Percentiles rank a stretch among this genome's conserved stretches.
These are phyloP conservation scores for Caenorhabditis imperialis DNA, from an alignment of 2,888 invertebrate genomes.

Conservation along the genomic window DNA sequence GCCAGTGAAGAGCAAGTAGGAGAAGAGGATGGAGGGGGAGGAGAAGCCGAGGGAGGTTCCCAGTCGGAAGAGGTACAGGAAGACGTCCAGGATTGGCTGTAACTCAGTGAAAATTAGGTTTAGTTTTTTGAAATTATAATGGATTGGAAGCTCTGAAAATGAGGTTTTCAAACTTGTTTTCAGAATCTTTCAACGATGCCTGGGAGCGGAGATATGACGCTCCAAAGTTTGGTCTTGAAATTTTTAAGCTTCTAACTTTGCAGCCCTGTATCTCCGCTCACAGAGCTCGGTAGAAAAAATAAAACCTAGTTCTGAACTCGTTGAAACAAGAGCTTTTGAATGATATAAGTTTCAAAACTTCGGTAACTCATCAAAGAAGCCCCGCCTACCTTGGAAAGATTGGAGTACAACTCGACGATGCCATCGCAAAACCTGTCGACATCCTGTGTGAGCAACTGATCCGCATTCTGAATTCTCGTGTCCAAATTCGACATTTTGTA, in stretches of 20 bases:
- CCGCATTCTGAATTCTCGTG: slow-evolving; percentile 93
- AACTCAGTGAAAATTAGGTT: no score
- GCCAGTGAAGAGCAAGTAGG: slow-evolving; percentile 90
- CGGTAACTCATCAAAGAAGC: no score
- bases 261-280: no score
- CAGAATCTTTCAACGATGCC: slow-evolving; percentile 78
- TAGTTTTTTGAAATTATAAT: no score
- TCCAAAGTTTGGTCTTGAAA: no score
- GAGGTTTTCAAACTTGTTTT: neutral
- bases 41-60: slow-evolving; percentile 88
- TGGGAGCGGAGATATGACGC: no score
- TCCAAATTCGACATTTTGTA: slow-evolving; percentile 93
- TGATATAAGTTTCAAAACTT: no score
- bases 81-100: slow-evolving; percentile 90
- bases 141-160: neutral
- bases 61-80: slow-evolving; percentile 91
- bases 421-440: slow-evolving; percentile 97
- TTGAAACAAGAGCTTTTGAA: no score
- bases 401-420: slow-evolving; percentile 94
- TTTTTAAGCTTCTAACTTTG: no score
- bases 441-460: slow-evolving; percentile 95
- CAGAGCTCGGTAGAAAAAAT: no score
- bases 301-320: no score
- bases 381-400: slow-evolving; percentile 96
- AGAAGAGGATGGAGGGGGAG: slow-evolving; percentile 91